Conservation (phyloP, 1,140 invertebrate species). For the Listronotus bonariensis region DNA sequence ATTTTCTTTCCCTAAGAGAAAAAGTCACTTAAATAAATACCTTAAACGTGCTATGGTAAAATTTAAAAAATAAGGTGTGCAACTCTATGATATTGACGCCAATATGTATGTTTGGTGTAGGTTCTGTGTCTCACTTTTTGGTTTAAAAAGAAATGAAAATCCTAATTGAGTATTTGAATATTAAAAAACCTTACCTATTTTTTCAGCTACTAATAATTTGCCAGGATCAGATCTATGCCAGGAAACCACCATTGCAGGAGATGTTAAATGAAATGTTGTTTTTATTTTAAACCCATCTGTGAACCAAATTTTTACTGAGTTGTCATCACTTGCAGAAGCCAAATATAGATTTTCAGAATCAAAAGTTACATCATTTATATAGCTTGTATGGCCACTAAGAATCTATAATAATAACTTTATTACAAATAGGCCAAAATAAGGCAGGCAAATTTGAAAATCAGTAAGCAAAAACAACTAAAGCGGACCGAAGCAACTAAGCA, state of each 20-base stretch:
- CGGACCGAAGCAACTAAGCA: too few relatives aligned
- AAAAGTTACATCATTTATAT: conserved; percentile 72
- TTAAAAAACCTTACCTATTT: conserved; percentile 69
- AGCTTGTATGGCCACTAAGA: conserved; percentile 69
- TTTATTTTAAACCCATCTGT: conserved; percentile 61
- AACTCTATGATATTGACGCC: too few relatives aligned
- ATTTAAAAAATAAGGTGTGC: too few relatives aligned
- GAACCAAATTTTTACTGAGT: conserved; percentile 73
- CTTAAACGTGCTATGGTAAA: too few relatives aligned
- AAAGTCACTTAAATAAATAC: too few relatives aligned
- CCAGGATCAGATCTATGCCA: conserved; percentile 73
- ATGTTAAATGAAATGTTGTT: conserved; percentile 67
- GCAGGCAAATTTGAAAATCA: too few relatives aligned
- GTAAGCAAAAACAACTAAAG: background rate
- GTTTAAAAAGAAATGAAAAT: too few relatives aligned
- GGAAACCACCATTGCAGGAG: conserved; percentile 69
- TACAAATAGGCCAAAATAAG: too few relatives aligned
- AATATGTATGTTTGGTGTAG: too few relatives aligned
- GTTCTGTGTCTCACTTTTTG: too few relatives aligned
- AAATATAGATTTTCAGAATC: conserved; percentile 70
- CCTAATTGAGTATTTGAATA: background rate
- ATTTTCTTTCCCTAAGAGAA: too few relatives aligned
- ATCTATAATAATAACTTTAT: conserved; percentile 56
- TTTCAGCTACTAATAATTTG: conserved; percentile 77
- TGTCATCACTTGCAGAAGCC: conserved; percentile 78